Evolutionary conservation across 2,888 invertebrate genomes (phyloP), one percentile per base, ranked within the genome.

Genomic region (Mythimna impura): DNA sequence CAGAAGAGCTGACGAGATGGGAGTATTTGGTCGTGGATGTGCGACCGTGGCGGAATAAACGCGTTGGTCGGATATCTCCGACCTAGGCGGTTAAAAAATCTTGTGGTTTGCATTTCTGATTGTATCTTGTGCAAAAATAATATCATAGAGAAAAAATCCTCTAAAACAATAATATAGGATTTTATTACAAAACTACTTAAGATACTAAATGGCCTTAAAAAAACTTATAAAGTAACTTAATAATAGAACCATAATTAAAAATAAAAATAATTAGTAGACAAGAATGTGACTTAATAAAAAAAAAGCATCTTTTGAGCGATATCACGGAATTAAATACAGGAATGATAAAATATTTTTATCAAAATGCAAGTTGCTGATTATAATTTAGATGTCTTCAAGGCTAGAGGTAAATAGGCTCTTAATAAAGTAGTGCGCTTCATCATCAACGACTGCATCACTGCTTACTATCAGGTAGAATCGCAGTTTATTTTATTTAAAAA

Each of bases 251-350:
- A 68, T 47, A 40, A 54, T 62, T 62, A 36, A 61, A 34, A 25
- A 64, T 34, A 25, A 58, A 43, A 57, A 10, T n/a, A 52, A n/a
- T 25, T 14, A 61, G 5, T 14, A 25, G n/a, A 69, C 54, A 40
- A 69, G 14, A 63, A 3, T 43, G 36, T 36, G 8, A 43, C 12
- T 43, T n/a, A n/a, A n/a, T n/a, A n/a, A n/a, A n/a, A n/a, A 20
- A 25, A 7, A 65, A 60, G 52, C 52, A 61, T 47, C n/a, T 76
- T 76, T 66, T 76, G 65, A 77, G 76, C 71, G 55, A 25, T 43
- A 61, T 55, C 34, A 66, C 43, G 77, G 43, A 66, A 66, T 65
- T 25, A 55, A n/a, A 67, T n/a, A 30, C 0, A 58, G 63, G 76
- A 76, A 76, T 76, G 43, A 69, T 12, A 60, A 30, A 63, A 25